phyloP scores from a whole-genome alignment of 2,113 vertebrate genomes.

The Chloroceryle aenea region DNA sequence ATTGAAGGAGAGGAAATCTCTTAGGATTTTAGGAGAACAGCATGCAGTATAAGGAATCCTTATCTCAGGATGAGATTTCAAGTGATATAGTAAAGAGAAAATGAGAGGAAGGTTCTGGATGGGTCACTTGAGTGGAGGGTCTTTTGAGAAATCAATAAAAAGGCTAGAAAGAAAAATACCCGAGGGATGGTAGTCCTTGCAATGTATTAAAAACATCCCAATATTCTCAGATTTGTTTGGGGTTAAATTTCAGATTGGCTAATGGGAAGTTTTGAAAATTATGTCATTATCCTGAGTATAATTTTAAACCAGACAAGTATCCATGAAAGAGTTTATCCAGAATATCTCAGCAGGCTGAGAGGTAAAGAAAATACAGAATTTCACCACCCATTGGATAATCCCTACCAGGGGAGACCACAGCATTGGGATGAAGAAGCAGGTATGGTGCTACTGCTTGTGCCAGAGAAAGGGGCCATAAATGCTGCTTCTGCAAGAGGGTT shows the following conservation, averaged over 20 bases:
- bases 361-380: not conserved
- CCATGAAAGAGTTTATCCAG: not conserved
- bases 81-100: not conserved
- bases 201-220: not conserved
- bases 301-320: not conserved
- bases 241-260: not conserved
- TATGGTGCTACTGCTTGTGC: not conserved
- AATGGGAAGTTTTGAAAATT: not conserved
- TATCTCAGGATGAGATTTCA: not conserved
- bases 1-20: not conserved
- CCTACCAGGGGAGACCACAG: not conserved
- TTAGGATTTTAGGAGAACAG: not conserved
- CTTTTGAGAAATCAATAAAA: not conserved
- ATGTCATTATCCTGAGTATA: not conserved
- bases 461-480: not conserved
- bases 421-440: not conserved
- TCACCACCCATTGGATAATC: fast-evolving
- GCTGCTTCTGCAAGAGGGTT: not conserved
- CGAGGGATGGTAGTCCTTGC: not conserved
- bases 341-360: not conserved
- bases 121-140: not conserved
- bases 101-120: not conserved
- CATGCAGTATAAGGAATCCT: not conserved
- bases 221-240: not conserved
- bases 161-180: not conserved